Evolutionary conservation across 2,888 invertebrate genomes (phyloP).

Genomic region (Silvanus unidentatus): DNA sequence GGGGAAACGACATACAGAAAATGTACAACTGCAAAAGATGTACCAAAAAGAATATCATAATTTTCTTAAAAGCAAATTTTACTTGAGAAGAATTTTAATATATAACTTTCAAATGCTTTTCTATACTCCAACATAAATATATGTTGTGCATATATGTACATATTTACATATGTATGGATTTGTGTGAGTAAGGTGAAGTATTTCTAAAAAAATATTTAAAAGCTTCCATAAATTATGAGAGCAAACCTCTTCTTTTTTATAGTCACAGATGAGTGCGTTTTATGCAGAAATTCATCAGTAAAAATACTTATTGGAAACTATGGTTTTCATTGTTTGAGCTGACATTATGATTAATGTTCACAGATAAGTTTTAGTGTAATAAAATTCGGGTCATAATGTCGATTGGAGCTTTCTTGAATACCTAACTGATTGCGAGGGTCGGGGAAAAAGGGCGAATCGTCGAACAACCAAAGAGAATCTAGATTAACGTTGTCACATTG

Average conservation of each 20-base stretch:
- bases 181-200: no score
- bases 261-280: no score
- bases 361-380: constrained; percentile 3
- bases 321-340: not conserved
- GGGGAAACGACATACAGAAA: constrained; percentile 11
- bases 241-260: no score
- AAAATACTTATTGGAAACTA: not conserved
- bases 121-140: no score
- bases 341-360: constrained; percentile 4
- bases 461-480: constrained; percentile 11
- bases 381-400: constrained; percentile 7
- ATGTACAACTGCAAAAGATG: constrained; percentile 17
- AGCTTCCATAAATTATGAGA: no score
- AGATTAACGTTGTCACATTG: constrained; percentile 25
- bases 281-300: not conserved
- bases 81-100: no score
- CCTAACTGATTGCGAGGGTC: constrained; percentile 15
- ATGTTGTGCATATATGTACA: no score
- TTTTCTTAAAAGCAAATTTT: constrained; percentile 10
- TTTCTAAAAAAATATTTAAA: no score
- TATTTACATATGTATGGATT: no score
- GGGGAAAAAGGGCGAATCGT: constrained; percentile 2
- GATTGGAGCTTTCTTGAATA: constrained; percentile 13
- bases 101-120: no score
- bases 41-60: constrained; percentile 19